Evolutionary conservation across 64 coral and sea anemone species (phyloP).

Genomic region (Montipora capricornis): DNA sequence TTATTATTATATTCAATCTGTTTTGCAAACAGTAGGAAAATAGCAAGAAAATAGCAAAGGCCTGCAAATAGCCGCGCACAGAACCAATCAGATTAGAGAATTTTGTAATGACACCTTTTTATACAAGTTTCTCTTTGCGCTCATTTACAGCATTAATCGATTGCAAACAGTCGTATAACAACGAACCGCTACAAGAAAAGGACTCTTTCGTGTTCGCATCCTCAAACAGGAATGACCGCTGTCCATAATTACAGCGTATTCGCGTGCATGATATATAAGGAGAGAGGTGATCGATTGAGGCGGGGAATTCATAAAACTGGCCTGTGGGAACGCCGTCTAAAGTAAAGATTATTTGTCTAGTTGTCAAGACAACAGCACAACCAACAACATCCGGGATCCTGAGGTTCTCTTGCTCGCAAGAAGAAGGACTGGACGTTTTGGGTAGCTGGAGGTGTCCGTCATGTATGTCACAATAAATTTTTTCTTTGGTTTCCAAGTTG

Average conservation of each 20-base stretch:
- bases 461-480: slow-evolving; percentile 86
- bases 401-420: slow-evolving; percentile 65
- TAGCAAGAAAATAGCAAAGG: too few relatives aligned
- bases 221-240: slow-evolving; percentile 87
- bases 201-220: slow-evolving; percentile 78
- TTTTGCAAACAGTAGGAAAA: too few relatives aligned
- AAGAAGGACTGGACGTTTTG: slow-evolving; percentile 50
- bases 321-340: slow-evolving; percentile 87
- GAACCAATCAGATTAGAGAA: too few relatives aligned
- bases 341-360: slow-evolving; percentile 89
- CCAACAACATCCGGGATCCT: slow-evolving; percentile 93
- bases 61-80: too few relatives aligned
- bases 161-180: slow-evolving; percentile 61
- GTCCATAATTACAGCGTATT: slow-evolving; percentile 93
- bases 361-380: slow-evolving; percentile 89
- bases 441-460: slow-evolving; percentile 80
- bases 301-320: slow-evolving; percentile 78
- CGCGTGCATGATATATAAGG: slow-evolving; percentile 87
- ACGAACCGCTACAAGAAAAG: slow-evolving; percentile 41
- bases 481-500: slow-evolving; percentile 63
- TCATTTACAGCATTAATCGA: not conserved
- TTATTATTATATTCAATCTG: too few relatives aligned
- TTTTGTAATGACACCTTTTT: too few relatives aligned
- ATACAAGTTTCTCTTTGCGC: not conserved
- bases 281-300: slow-evolving; percentile 55